These are phyloP conservation scores for Drosophila setifemur DNA, from an alignment of 1,140 invertebrate genomes.

Conservation along the genomic window DNA sequence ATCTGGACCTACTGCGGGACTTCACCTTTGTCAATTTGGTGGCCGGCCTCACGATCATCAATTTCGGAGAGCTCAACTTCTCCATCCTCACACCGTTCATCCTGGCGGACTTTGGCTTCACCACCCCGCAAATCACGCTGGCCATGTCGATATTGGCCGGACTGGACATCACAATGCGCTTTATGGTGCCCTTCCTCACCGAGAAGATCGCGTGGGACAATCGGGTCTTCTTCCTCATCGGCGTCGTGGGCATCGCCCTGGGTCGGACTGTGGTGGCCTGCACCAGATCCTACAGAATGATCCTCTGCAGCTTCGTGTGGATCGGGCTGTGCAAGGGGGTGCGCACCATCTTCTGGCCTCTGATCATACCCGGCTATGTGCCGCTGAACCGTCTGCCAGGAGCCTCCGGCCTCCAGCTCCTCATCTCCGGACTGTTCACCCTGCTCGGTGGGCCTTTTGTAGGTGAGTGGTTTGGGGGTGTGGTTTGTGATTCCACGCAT, in stretches of 20 bases:
- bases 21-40: slow-evolving; percentile 87
- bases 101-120: slow-evolving; percentile 85
- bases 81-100: slow-evolving; percentile 88
- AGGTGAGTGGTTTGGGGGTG: too few species aligned
- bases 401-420: slow-evolving; percentile 85
- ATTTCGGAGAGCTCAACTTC: slow-evolving; percentile 88
- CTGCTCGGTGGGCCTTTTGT: slow-evolving; percentile 84
- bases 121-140: slow-evolving; percentile 84
- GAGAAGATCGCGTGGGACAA: slow-evolving; percentile 86
- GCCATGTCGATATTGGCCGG: slow-evolving; percentile 86
- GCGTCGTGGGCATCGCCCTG: slow-evolving; percentile 86
- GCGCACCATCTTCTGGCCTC: slow-evolving; percentile 86
- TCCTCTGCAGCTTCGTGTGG: slow-evolving; percentile 84
- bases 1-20: slow-evolving; percentile 87
- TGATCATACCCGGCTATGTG: slow-evolving; percentile 87
- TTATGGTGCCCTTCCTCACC: slow-evolving; percentile 86
- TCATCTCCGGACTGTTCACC: slow-evolving; percentile 85
- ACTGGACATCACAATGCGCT: slow-evolving; percentile 85
- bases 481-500: too few species aligned
- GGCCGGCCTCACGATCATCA: slow-evolving; percentile 86
- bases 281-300: slow-evolving; percentile 81
- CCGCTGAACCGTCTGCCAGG: slow-evolving; percentile 85
- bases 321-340: slow-evolving; percentile 86
- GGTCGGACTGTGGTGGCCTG: slow-evolving; percentile 85
- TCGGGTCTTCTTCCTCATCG: slow-evolving; percentile 87